Evolutionary conservation across 2,888 invertebrate genomes (phyloP).

Genomic region (Leucophenga montana): DNA sequence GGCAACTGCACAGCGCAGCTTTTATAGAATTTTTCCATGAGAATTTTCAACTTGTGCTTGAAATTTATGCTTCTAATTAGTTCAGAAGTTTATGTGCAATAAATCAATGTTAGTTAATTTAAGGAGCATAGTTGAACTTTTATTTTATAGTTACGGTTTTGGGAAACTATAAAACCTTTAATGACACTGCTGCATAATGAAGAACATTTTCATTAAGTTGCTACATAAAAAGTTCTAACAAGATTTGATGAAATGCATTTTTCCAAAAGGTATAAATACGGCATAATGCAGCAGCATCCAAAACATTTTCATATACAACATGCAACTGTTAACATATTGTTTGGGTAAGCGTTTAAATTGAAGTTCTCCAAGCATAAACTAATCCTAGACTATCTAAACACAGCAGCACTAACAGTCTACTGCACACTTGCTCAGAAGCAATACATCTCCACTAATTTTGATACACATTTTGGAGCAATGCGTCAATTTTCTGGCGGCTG

Average conservation of each 20-base stretch:
- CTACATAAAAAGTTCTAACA: background rate
- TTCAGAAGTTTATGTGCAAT: no score
- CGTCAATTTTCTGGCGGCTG: slow-evolving; percentile 22
- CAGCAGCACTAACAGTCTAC: background rate
- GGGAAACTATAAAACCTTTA: background rate
- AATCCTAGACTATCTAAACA: no score
- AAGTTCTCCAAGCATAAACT: background rate
- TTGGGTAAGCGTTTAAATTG: slow-evolving; percentile 5
- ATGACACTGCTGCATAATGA: no score
- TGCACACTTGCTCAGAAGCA: background rate
- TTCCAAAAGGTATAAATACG: background rate
- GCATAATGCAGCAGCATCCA: background rate
- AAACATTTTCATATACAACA: background rate
- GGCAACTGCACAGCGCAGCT: background rate
- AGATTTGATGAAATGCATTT: background rate
- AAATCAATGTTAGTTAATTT: no score
- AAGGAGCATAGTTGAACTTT: no score
- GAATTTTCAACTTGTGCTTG: background rate
- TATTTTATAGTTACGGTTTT: no score
- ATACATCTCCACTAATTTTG: background rate
- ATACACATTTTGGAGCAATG: background rate
- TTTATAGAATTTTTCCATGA: slow-evolving; percentile 15
- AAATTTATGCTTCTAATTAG: background rate
- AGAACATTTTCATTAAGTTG: background rate
- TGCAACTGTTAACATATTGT: slow-evolving; percentile 5